Evolutionary conservation across 1,140 invertebrate species (phyloP).

Genomic region (Nomia melanderi): DNA sequence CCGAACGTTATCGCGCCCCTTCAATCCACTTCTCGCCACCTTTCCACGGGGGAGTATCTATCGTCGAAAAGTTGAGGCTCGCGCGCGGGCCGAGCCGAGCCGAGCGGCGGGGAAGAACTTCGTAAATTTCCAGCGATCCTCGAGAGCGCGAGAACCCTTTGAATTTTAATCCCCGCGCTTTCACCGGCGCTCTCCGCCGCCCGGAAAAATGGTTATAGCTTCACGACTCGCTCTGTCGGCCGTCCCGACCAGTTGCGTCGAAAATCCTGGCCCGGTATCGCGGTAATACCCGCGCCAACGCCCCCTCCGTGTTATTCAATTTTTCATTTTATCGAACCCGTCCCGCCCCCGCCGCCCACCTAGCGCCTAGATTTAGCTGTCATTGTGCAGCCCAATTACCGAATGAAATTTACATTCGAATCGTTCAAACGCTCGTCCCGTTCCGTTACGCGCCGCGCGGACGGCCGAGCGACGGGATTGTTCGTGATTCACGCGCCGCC

Average conservation of each 20-base stretch:
- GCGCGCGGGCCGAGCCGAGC: too few species aligned
- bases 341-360: too few species aligned
- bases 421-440: not conserved
- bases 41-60: slow-evolving; percentile 37
- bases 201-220: slow-evolving; percentile 58
- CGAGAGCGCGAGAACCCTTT: slow-evolving; percentile 50
- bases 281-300: not conserved
- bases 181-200: slow-evolving; percentile 19
- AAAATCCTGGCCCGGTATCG: not conserved
- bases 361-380: too few species aligned
- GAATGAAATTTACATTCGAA: not conserved
- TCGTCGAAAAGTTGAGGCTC: slow-evolving; percentile 55
- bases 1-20: slow-evolving; percentile 18
- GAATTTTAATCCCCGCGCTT: slow-evolving; percentile 62
- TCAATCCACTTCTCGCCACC: slow-evolving; percentile 14
- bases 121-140: slow-evolving; percentile 63
- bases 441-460: too few species aligned
- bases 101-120: slow-evolving; percentile 58
- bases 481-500: too few species aligned
- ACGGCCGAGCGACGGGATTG: too few species aligned
- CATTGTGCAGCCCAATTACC: not conserved
- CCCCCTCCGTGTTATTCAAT: not conserved
- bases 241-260: slow-evolving; percentile 27
- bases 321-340: not conserved
- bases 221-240: slow-evolving; percentile 37